A percentile compares a stretch with the other conserved stretches of the same genome.
These are phyloP conservation scores for Cebidichthys violaceus DNA, from an alignment of 2,113 vertebrate species.

Conservation along the genomic window DNA sequence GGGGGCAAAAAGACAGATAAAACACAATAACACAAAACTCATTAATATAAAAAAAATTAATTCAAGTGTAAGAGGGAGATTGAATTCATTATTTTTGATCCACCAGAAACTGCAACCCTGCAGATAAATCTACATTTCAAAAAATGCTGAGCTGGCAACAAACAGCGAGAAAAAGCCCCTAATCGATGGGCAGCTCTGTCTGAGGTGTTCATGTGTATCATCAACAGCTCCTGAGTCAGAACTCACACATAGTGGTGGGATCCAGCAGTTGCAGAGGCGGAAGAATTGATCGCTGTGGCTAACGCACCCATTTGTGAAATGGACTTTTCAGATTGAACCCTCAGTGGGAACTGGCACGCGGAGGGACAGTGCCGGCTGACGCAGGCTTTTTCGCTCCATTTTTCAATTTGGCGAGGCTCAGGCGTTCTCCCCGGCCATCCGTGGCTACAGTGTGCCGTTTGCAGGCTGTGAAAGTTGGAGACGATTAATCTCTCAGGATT, in stretches of 20 bases:
- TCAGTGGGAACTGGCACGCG: slow-evolving; percentile 48
- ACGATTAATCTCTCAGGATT: slow-evolving; percentile 70
- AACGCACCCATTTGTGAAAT: slow-evolving; percentile 74
- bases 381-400: slow-evolving; percentile 53
- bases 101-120: slow-evolving; percentile 12
- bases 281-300: slow-evolving; percentile 58
- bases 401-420: slow-evolving; percentile 56
- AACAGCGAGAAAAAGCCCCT: not conserved
- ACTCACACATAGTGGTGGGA: slow-evolving; percentile 11
- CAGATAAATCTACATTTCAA: slow-evolving; percentile 14
- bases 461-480: slow-evolving; percentile 50
- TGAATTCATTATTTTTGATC: not conserved
- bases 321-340: slow-evolving; percentile 57
- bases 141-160: slow-evolving; percentile 23
- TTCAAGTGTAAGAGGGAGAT: not conserved
- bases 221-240: slow-evolving; percentile 43
- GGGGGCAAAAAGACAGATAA: no score
- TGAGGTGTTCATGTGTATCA: slow-evolving; percentile 25
- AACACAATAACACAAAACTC: no score
- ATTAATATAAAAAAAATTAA: no score
- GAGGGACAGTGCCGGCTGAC: slow-evolving; percentile 52
- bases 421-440: slow-evolving; percentile 46
- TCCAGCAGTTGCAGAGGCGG: slow-evolving; percentile 22
- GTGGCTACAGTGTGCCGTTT: slow-evolving; percentile 21
- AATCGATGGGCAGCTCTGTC: slow-evolving; percentile 31